These are phyloP conservation scores for Schizaphis graminum DNA, from an alignment of 2,888 invertebrate genomes.

Conservation along the genomic window DNA sequence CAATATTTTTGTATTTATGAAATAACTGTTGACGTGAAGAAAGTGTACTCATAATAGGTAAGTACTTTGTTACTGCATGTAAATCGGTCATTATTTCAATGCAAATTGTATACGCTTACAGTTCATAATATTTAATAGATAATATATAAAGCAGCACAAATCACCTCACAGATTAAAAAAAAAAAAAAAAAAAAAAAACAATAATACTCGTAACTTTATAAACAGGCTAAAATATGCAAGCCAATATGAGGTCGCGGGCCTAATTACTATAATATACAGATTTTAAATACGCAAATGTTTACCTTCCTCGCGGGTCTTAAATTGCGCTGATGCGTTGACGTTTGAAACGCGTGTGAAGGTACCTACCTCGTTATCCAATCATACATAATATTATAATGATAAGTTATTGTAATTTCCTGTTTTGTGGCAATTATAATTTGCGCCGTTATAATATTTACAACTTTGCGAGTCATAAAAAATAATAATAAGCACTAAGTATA, in stretches of 20 bases:
- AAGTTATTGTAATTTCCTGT: constrained; percentile 8
- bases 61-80: neutral
- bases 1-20: neutral
- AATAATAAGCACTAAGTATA: neutral
- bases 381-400: constrained; percentile 14
- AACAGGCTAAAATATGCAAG: neutral
- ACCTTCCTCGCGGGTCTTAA: neutral
- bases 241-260: neutral
- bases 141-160: neutral
- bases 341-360: neutral
- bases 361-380: neutral
- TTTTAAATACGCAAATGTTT: constrained; percentile 14
- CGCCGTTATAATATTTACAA: neutral
- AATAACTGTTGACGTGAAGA: neutral
- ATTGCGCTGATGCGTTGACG: neutral
- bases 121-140: neutral
- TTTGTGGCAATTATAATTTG: neutral
- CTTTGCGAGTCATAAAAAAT: neutral
- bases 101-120: neutral
- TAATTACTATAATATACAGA: neutral
- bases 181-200: neutral
- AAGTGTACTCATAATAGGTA: neutral
- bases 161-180: neutral
- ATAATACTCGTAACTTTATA: constrained; percentile 5
- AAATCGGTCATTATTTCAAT: neutral